Conservation (phyloP, 2,888 invertebrate species). For the Emmelina monodactyla region DNA sequence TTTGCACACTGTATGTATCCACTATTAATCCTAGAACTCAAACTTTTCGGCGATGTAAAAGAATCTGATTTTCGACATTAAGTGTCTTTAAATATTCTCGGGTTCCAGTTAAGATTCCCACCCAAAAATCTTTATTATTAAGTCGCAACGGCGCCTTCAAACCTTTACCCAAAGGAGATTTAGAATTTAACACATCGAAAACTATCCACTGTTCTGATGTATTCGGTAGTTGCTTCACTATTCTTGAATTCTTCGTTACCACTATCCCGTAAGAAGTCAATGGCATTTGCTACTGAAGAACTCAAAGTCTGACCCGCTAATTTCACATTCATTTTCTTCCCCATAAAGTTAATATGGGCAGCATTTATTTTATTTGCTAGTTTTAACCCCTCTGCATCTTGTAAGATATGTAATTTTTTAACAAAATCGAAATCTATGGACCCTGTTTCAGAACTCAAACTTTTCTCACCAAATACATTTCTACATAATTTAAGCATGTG, state of each 20-base stretch:
- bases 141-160: constrained; percentile 10
- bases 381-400: constrained; percentile 15
- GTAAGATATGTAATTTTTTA: constrained; percentile 12
- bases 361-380: constrained; percentile 11
- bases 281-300: constrained; percentile 14
- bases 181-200: constrained; percentile 12
- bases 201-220: constrained; percentile 11
- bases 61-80: background rate
- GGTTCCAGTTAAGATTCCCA: background rate
- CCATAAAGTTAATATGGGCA: constrained; percentile 5
- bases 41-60: constrained; percentile 4
- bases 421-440: constrained; percentile 10
- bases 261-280: constrained; percentile 9
- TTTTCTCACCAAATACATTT: background rate
- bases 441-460: constrained; percentile 4
- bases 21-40: constrained; percentile 1
- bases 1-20: background rate
- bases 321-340: constrained; percentile 15
- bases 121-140: constrained; percentile 10
- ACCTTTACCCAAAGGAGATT: constrained; percentile 9
- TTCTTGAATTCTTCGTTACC: constrained; percentile 6
- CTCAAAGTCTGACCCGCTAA: constrained; percentile 13
- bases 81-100: constrained; percentile 8
- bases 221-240: constrained; percentile 13
- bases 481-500: constrained; percentile 3